phyloP scores from a whole-genome alignment of 1,140 invertebrate species.

The Drosophila truncata region DNA sequence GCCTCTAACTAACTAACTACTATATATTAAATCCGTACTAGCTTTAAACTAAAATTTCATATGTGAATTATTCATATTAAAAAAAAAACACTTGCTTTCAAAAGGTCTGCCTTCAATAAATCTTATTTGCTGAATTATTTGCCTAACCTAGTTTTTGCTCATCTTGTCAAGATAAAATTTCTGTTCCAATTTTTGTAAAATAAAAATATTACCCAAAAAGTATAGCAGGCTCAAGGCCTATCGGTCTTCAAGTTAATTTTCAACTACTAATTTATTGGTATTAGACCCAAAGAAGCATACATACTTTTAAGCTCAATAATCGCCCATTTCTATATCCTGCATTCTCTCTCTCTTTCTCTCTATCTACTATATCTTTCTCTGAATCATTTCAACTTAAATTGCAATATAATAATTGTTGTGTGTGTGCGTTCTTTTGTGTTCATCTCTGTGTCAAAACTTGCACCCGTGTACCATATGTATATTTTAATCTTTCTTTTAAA shows the following conservation, averaged over 20 bases:
- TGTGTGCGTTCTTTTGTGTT: constrained; percentile 41
- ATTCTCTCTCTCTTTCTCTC: constrained; percentile 17
- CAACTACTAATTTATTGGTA: neutral
- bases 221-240: neutral
- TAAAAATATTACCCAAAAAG: neutral
- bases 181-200: neutral
- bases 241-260: neutral
- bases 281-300: constrained; percentile 12
- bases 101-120: neutral
- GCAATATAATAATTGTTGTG: constrained; percentile 39
- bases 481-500: constrained; percentile 14
- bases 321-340: constrained; percentile 31
- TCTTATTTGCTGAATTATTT: constrained; percentile 27
- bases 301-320: constrained; percentile 21
- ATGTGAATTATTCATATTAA: constrained; percentile 5
- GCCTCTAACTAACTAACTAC: constrained; percentile 5
- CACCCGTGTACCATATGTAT: constrained; percentile 42
- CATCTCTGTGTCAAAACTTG: constrained; percentile 47
- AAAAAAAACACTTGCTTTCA: neutral
- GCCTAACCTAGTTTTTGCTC: constrained; percentile 2
- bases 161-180: neutral
- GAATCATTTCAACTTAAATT: constrained; percentile 36
- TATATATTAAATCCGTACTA: neutral
- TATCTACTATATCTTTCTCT: constrained; percentile 21
- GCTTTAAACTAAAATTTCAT: constrained; percentile 9